Evolutionary conservation across 2,113 vertebrate species (phyloP).

Genomic region (Burhinus bistriatus): DNA sequence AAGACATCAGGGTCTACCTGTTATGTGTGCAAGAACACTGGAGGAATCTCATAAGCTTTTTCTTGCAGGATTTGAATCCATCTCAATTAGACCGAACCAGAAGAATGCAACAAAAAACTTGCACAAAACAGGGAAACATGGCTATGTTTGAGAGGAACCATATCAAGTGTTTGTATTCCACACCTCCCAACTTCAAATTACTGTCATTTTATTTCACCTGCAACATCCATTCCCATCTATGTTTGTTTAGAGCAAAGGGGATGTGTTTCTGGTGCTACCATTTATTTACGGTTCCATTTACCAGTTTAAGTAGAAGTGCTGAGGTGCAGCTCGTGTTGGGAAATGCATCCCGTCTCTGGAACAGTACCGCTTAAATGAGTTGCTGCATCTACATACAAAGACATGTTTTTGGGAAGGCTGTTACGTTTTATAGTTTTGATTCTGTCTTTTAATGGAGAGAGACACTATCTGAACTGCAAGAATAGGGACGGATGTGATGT

Average conservation of each 20-base stretch:
- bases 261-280: background rate
- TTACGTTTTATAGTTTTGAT: background rate
- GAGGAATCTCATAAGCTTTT: background rate
- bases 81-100: background rate
- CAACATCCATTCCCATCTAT: background rate
- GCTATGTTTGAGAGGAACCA: background rate
- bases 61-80: background rate
- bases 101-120: background rate
- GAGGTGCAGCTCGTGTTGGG: fast-evolving
- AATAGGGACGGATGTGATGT: background rate
- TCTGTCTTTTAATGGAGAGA: background rate
- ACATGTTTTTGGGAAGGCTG: background rate
- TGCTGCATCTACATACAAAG: fast-evolving
- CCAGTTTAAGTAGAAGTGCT: background rate
- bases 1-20: background rate
- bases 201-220: background rate
- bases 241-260: background rate
- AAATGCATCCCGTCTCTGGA: background rate
- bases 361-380: background rate
- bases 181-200: background rate
- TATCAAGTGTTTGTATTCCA: background rate
- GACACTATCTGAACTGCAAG: background rate
- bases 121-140: background rate
- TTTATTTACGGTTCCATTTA: background rate
- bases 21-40: background rate